These are phyloP conservation scores for Balearica regulorum DNA, from an alignment of 2,797 vertebrate species.

Conservation along the genomic window DNA sequence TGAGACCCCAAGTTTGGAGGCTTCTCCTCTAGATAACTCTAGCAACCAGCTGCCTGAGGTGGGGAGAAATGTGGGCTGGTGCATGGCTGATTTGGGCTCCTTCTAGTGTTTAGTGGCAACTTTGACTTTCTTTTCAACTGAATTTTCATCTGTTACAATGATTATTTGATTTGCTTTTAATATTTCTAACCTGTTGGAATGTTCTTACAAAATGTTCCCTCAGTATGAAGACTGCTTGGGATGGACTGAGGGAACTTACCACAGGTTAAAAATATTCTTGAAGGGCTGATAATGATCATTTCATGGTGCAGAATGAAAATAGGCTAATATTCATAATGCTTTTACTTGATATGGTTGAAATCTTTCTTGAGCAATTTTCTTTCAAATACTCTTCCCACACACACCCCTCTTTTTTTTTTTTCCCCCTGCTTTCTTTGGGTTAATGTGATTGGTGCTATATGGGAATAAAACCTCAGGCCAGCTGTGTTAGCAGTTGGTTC, in stretches of 20 bases:
- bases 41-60: constrained; percentile 99
- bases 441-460: constrained; percentile 84
- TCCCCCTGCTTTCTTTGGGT: constrained; percentile 74
- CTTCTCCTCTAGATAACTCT: constrained; percentile 90
- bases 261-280: constrained; percentile 79
- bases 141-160: constrained; percentile 64
- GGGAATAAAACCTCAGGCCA: constrained; percentile 91
- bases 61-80: constrained; percentile 89
- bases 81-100: constrained; percentile 83
- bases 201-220: constrained; percentile 26
- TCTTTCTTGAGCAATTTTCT: constrained; percentile 60
- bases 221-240: background rate
- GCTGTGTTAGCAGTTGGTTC: constrained; percentile 85
- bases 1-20: constrained; percentile 89
- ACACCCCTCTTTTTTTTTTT: background rate
- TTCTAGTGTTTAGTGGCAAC: constrained; percentile 55
- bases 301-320: constrained; percentile 53
- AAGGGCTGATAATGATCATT: constrained; percentile 63
- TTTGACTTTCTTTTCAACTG: constrained; percentile 61
- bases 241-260: constrained; percentile 43
- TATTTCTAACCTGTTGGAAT: constrained; percentile 81
- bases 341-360: constrained; percentile 63
- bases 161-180: constrained; percentile 71
- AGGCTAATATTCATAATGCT: constrained; percentile 38
- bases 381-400: background rate